Conservation (phyloP, 2,888 invertebrate genomes). For the Macrosiphum euphorbiae region DNA sequence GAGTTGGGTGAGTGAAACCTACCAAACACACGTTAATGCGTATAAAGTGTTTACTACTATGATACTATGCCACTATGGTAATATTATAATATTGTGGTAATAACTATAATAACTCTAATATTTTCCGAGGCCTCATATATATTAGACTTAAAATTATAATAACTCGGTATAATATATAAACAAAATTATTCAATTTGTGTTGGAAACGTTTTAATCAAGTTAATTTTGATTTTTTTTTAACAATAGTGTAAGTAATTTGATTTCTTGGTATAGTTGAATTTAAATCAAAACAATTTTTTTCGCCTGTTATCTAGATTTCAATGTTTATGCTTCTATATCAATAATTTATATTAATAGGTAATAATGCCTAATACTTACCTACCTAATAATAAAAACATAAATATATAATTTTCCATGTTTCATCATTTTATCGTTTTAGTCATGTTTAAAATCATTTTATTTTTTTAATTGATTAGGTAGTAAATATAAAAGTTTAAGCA, state of each 20-base stretch:
- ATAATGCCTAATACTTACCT: not conserved
- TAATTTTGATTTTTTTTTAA: not conserved
- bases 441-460: not conserved
- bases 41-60: not conserved
- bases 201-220: not conserved
- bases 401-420: not conserved
- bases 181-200: not conserved
- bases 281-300: constrained; percentile 4
- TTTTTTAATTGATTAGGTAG: not conserved
- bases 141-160: not conserved
- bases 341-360: not conserved
- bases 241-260: not conserved
- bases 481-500: not conserved
- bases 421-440: too few species aligned
- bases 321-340: not conserved
- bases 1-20: not conserved
- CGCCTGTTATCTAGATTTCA: not conserved
- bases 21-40: not conserved
- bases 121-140: not conserved
- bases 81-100: too few species aligned
- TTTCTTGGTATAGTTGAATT: not conserved
- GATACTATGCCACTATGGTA: too few species aligned
- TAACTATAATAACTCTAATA: not conserved
- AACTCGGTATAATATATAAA: too few species aligned
- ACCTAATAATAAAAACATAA: not conserved